Evolutionary conservation across 2,797 vertebrate species (phyloP), one percentile per base, ranked within the genome.

Genomic region (Microctenopoma stevenorrisi): DNA sequence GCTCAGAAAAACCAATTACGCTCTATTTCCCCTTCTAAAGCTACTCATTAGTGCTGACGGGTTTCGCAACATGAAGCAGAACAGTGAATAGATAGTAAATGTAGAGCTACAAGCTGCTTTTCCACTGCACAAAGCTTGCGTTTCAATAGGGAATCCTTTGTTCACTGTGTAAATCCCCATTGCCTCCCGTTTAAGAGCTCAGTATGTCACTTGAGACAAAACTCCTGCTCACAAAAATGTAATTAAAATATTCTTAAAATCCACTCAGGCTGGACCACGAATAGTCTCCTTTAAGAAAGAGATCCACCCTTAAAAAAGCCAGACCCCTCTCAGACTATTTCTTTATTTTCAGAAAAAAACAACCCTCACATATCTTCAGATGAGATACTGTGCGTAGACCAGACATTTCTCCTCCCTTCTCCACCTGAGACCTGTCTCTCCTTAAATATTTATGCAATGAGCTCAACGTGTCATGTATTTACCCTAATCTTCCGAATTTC

Each of bases 31-130:
- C 76, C 81, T 62, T 73, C 76, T 87, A 79, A 88, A 90, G 76
- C 78, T 35, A 72, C 86, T 90, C 87, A 91, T 93, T 93, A 92
- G 86, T 48, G 52, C 76, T 68, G 84, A 77, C 56, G 81, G 74
- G 82, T 81, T 90, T 92, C 81, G 84, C 79, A 75, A 90, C 87
- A 82, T 82, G 90, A 88, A 91, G 84, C 89, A 78, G 88, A 91
- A 89, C 87, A 86, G 82, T 79, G 89, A 86, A 79, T 70, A 84
- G 83, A 82, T 80, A 81, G 75, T 78, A 87, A 85, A 82, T 64
- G 72, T 67, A 43, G 71, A 77, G 67, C 81, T 76, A 82, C 79
- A 83, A 85, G 90, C 82, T 78, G 85, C 80, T 83, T 86, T 86
- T 73, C 81, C 81, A 72, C 78, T 18, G 68, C 74, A 90, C 78